Evolutionary conservation across 2,113 vertebrate genomes (phyloP), one percentile per base, ranked within the genome.

Genomic region (Edolisoma coerulescens): DNA sequence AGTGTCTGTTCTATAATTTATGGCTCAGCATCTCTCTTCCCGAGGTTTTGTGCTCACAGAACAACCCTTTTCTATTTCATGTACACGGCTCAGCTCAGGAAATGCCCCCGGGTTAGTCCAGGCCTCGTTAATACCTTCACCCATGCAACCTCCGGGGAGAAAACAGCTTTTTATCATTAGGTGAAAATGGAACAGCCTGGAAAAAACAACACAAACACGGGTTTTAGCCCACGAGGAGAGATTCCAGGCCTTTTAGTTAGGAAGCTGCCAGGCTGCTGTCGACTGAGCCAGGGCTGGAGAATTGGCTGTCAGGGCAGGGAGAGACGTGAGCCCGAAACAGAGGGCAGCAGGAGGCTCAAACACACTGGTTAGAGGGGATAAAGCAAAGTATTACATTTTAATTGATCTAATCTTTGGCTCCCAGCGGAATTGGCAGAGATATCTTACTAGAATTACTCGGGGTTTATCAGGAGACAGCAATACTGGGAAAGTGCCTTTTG

Each of bases 381-480:
- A 97, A 98, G 97, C 97, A 77, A 95, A 96, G 97, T 95, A 96
- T 97, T 98, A 93, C 97, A 95, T 97, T 98, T 97, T 96, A 97
- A 97, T 98, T 96, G 97, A 98, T 97, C 98, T 97, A 96, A 98
- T 98, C 98, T 97, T 89, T 85, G 81, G 84, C 96, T 98, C 97
- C 97, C 95, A 3, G 94, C 91, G 96, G 98, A 97, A 97, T 97
- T 95, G 56, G 85, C 82, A 93, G 94, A 96, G 97, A 94, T 96
- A 97, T 93, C 97, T 97, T 96, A 96, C 98, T 98, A 97, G 97
- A 98, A 95, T 98, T 98, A 97, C 97, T 61, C 94, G 7, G 22
- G 91, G 94, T 96, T 96, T 97, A 98, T 98, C 97, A 98, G 97
- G 94, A 97, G 97, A 97, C 44, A 47, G 87, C 92, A 96, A 97